Percentiles rank a stretch among this genome's conserved stretches.
Conservation (phyloP, 2,113 vertebrate genomes). For the Cyprinus carpio region DNA sequence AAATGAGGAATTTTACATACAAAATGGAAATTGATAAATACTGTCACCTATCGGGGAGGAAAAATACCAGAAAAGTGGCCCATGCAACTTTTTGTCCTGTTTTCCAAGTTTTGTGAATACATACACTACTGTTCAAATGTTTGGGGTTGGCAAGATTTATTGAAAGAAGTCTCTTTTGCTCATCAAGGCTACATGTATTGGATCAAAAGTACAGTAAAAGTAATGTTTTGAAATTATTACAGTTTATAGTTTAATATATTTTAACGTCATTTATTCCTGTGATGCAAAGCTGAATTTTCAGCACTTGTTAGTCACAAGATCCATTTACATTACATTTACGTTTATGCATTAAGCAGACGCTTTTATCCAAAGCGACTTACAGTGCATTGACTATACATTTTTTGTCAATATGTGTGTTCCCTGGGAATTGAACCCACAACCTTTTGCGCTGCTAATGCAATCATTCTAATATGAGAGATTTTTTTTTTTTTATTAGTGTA, state of each 20-base stretch:
- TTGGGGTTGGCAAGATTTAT: neutral
- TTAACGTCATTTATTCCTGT: neutral
- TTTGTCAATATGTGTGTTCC: too few species aligned
- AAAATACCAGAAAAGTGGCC: neutral
- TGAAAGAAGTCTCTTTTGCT: too few species aligned
- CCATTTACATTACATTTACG: too few species aligned
- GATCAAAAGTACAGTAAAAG: neutral
- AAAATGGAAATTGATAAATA: neutral
- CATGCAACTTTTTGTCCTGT: neutral
- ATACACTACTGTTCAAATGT: neutral
- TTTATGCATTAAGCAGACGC: too few species aligned
- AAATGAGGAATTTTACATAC: neutral
- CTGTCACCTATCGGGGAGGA: neutral
- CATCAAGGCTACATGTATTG: neutral
- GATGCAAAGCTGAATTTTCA: neutral
- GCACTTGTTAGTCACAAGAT: neutral
- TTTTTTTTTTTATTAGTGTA: neutral
- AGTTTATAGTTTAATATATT: neutral
- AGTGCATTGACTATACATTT: too few species aligned
- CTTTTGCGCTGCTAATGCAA: too few species aligned
- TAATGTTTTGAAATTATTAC: neutral
- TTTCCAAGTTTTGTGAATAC: neutral
- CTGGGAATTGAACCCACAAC: too few species aligned
- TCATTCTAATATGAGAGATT: neutral
- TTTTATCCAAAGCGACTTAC: too few species aligned